Evolutionary conservation across 2,888 invertebrate genomes (phyloP), one percentile per base, ranked within the genome.

Genomic region (Pachycephus smyrnensis): DNA sequence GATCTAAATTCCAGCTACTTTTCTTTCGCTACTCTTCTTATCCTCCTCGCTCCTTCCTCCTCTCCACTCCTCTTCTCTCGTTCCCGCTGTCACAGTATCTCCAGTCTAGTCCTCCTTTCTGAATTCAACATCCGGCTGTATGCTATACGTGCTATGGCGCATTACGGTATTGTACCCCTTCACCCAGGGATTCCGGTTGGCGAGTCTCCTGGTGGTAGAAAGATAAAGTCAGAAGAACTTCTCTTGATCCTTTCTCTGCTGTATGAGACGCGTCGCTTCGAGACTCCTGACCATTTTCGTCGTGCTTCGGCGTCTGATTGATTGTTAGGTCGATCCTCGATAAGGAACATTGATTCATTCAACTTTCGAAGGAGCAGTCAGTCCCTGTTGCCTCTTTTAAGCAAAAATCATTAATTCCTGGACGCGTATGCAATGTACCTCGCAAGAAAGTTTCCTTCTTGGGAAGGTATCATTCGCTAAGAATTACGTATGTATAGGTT

Each of bases 11-110:
- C 23, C 55, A 55, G 15, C 23, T 23, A 23, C 23, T 23, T 55
- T 55, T 55, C 23, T 55, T 55, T 33, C 12, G 69, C 36, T 36
- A 1, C 55, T 55, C 55, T 55, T 55, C 55, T 55, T 55, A 9
- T 55, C 55, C 55, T 76, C 75, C 77, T 79, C 75, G 35, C 82
- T 79, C 80, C 75, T 73, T 33, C 76, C 35, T 55, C 37, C 76
- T 77, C 77, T 73, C 15, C 6, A 35, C 69, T 31, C 73, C 73
- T 12, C 69, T 74, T 84, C 83, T 80, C 84, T 84, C 84, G 81
- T 84, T 82, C 84, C 79, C 80, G 77, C 77, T 80, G 82, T 77
- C 32, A 33, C n/a, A n/a, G n/a, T 36, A 12, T 36, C 73, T 23
- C 36, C n/a, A 23, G n/a, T 12, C n/a, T n/a, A 9, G 23, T 11